Conservation (phyloP, 2,113 vertebrate genomes). For the Nettapus auritus region DNA sequence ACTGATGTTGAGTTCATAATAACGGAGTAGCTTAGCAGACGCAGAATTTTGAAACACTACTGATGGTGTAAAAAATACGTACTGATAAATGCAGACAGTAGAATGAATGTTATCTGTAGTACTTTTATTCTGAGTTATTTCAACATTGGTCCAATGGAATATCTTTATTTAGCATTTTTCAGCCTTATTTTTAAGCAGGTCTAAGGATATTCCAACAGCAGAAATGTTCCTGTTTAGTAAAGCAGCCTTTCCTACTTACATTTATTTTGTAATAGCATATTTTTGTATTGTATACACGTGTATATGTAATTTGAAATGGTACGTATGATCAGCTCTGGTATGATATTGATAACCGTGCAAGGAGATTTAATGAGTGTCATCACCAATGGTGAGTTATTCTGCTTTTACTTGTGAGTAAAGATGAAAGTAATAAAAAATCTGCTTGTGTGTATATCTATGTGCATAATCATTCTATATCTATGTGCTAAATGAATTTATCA, state of each 20-base stretch:
- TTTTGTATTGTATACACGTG: neutral
- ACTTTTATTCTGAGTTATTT: neutral
- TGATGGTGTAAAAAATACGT: neutral
- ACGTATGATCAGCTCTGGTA: neutral
- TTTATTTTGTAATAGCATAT: neutral
- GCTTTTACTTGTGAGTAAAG: slow-evolving; percentile 6
- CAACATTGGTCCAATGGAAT: neutral
- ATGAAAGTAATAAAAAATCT: slow-evolving; percentile 61
- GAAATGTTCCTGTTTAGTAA: neutral
- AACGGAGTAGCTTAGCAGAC: neutral
- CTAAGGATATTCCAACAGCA: neutral
- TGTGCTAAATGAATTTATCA: slow-evolving; percentile 74
- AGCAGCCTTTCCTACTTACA: neutral
- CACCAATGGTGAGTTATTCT: slow-evolving; percentile 17
- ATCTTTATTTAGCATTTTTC: neutral
- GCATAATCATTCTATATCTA: slow-evolving; percentile 67
- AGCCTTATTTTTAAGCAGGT: neutral
- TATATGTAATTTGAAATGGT: neutral
- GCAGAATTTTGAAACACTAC: neutral
- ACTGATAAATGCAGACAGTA: neutral
- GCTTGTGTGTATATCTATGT: slow-evolving; percentile 55
- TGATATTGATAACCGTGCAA: neutral
- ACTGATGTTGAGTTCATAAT: neutral
- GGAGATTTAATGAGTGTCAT: slow-evolving; percentile 10
- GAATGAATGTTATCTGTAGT: neutral